Percentiles rank a stretch among this genome's conserved stretches.
phyloP scores from a whole-genome alignment of 2,113 vertebrate genomes.

The Redunca redunca region DNA sequence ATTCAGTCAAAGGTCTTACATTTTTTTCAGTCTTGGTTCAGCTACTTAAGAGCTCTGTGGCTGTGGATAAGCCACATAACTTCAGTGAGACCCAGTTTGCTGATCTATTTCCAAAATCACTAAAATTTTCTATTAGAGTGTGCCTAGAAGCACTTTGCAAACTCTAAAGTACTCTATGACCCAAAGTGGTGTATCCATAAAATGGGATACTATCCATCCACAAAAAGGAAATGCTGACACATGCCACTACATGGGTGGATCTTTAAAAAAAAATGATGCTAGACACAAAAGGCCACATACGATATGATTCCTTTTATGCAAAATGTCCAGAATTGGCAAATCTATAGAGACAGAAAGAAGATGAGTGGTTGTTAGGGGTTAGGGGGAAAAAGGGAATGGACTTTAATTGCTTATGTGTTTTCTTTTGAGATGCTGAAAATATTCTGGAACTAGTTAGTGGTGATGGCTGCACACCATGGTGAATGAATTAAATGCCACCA shows the following conservation, averaged over 20 bases:
- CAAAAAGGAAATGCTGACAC: neutral
- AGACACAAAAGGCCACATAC: neutral
- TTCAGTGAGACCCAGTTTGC: neutral
- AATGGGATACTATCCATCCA: neutral
- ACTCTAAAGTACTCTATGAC: neutral
- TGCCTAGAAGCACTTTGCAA: neutral
- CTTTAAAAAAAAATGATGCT: neutral
- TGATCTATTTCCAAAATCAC: neutral
- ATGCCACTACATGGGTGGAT: neutral
- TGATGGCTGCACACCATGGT: neutral
- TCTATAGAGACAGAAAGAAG: neutral
- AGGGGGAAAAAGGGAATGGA: neutral
- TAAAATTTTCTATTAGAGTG: neutral
- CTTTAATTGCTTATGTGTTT: neutral
- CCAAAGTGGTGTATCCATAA: neutral
- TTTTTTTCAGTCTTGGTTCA: slow-evolving; percentile 19
- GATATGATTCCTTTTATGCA: neutral
- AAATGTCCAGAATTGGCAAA: slow-evolving; percentile 11
- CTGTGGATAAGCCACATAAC: neutral
- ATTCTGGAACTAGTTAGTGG: neutral
- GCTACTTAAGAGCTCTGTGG: neutral
- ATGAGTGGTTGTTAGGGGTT: neutral
- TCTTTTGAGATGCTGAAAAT: neutral
- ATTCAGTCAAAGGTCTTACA: slow-evolving; percentile 21
- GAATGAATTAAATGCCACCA: neutral